Conservation (phyloP, 2,113 vertebrate species). For the Struthidea cinerea region DNA sequence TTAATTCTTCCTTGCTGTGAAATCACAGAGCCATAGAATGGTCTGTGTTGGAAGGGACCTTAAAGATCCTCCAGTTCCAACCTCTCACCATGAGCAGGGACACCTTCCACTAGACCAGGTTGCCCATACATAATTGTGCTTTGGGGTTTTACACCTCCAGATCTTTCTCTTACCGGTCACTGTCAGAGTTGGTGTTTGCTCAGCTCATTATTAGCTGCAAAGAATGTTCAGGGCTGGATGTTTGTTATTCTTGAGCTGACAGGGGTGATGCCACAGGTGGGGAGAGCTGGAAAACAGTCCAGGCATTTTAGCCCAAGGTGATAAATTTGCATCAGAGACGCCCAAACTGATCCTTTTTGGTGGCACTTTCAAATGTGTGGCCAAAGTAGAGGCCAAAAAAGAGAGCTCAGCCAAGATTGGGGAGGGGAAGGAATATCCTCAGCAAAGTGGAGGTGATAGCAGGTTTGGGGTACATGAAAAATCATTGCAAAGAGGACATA, state of each 20-base stretch:
- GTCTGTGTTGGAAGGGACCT: neutral
- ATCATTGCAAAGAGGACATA: neutral
- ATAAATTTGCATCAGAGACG: neutral
- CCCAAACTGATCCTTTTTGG: neutral
- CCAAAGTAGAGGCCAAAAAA: neutral
- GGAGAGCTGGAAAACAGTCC: neutral
- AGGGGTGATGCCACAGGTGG: neutral
- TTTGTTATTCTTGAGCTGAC: neutral
- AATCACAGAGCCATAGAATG: neutral
- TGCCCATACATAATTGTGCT: neutral
- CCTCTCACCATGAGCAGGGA: too few species aligned
- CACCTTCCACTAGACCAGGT: neutral
- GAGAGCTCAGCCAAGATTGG: neutral
- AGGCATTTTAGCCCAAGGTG: neutral
- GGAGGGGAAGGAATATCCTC: neutral
- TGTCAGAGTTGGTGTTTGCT: neutral
- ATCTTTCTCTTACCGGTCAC: neutral
- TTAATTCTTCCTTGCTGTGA: neutral
- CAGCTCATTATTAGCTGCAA: neutral
- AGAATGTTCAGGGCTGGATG: neutral
- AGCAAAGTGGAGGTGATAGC: neutral
- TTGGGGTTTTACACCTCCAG: neutral
- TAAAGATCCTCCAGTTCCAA: neutral
- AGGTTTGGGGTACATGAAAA: neutral
- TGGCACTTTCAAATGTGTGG: neutral